Conservation (phyloP, 2,888 invertebrate genomes). For the Microchrysa polita region DNA sequence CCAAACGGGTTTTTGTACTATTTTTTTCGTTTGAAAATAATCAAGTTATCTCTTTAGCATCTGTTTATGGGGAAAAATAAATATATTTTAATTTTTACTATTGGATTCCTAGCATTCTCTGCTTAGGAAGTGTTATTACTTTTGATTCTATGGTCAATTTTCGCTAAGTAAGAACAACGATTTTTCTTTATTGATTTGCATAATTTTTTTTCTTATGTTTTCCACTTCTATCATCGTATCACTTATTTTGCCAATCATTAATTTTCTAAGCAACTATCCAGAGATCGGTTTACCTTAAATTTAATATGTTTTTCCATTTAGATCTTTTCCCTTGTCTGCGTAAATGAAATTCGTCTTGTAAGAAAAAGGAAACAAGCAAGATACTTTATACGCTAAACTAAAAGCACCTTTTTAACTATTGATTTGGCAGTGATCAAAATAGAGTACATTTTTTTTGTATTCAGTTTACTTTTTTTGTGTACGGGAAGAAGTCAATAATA, state of each 20-base stretch:
- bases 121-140: too few species aligned
- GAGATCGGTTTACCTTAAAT: constrained; percentile 2
- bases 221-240: not conserved
- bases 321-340: not conserved
- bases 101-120: too few species aligned
- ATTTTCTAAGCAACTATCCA: not conserved
- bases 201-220: not conserved
- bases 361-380: not conserved
- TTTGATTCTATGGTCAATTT: too few species aligned
- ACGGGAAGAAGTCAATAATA: too few species aligned
- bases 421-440: constrained; percentile 36
- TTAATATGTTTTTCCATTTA: constrained; percentile 5
- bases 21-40: constrained; percentile 5
- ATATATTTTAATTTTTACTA: not conserved
- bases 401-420: constrained; percentile 42
- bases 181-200: too few species aligned
- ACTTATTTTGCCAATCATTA: constrained; percentile 2
- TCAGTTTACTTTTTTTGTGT: not conserved
- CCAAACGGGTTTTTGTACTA: constrained; percentile 36
- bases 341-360: constrained; percentile 5
- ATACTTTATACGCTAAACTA: constrained; percentile 6
- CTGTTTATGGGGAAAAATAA: not conserved
- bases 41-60: not conserved
- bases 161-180: too few species aligned
- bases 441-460: constrained; percentile 15